Evolutionary conservation across 1,140 invertebrate species (phyloP).

Genomic region (Mycetomoellerius zeteki): DNA sequence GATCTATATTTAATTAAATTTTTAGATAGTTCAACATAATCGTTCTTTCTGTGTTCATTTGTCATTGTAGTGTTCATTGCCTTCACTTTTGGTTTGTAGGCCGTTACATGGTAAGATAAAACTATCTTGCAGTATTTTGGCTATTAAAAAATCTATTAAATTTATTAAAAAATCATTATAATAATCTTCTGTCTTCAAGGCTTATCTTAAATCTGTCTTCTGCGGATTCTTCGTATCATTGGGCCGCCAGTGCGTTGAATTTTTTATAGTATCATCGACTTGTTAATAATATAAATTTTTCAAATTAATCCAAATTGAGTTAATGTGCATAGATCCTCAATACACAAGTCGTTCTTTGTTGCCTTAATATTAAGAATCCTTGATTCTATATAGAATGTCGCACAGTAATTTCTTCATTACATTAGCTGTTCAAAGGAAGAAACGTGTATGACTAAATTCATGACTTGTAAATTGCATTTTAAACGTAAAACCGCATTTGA

Average conservation of each 20-base stretch:
- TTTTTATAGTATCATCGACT: not conserved
- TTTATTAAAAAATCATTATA: too few relatives aligned
- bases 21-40: too few relatives aligned
- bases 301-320: not conserved
- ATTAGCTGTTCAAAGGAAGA: not conserved
- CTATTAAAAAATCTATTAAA: conserved; percentile 4
- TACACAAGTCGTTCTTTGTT: not conserved
- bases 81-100: conserved; percentile 44
- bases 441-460: not conserved
- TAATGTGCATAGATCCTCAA: conserved; percentile 15
- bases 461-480: not conserved
- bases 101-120: conserved; percentile 54
- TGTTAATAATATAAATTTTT: not conserved
- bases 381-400: not conserved
- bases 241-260: not conserved
- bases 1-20: too few relatives aligned
- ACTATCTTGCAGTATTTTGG: conserved; percentile 25
- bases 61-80: not conserved
- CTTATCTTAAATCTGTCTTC: not conserved
- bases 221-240: not conserved
- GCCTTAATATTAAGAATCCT: not conserved
- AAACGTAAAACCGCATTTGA: conserved; percentile 24
- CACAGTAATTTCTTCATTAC: not conserved
- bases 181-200: not conserved
- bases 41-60: not conserved